Conservation (phyloP, 2,113 vertebrate species). For the Strigops habroptila region DNA sequence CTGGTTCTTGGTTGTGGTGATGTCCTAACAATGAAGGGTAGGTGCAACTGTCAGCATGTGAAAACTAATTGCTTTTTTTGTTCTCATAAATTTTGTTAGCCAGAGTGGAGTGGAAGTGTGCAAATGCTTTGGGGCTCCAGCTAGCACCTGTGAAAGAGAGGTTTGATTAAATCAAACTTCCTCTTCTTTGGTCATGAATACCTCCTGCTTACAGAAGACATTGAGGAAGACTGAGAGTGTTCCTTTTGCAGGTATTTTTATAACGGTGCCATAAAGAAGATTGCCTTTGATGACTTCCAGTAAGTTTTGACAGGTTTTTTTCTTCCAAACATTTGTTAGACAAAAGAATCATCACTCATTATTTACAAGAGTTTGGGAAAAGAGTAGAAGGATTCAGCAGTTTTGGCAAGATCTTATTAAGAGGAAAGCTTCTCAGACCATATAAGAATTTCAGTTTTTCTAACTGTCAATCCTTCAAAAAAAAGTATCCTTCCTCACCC, state of each 20-base stretch:
- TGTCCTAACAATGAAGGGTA: background rate
- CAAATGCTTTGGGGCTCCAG: background rate
- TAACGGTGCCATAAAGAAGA: background rate
- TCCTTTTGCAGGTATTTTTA: background rate
- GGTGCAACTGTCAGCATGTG: background rate
- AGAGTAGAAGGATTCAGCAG: background rate
- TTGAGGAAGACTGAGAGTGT: background rate
- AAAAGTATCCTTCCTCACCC: background rate
- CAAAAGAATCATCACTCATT: background rate
- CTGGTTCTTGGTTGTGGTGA: background rate
- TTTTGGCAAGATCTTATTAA: background rate
- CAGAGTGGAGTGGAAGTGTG: conserved; percentile 8
- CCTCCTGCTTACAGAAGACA: background rate
- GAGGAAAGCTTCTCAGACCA: background rate
- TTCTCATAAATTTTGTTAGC: conserved; percentile 13
- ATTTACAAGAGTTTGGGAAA: background rate
- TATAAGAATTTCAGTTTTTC: background rate
- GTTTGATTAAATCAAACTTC: conserved; percentile 29
- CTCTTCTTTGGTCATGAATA: background rate
- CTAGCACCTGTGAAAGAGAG: background rate
- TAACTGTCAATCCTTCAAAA: background rate
- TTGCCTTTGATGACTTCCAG: background rate
- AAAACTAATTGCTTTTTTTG: conserved; percentile 1
- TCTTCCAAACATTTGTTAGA: background rate
- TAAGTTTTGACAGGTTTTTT: background rate